Percentiles rank a stretch among this genome's conserved stretches.
These are phyloP conservation scores for Sitobion miscanthi DNA, from an alignment of 1,140 invertebrate genomes.

Conservation along the genomic window DNA sequence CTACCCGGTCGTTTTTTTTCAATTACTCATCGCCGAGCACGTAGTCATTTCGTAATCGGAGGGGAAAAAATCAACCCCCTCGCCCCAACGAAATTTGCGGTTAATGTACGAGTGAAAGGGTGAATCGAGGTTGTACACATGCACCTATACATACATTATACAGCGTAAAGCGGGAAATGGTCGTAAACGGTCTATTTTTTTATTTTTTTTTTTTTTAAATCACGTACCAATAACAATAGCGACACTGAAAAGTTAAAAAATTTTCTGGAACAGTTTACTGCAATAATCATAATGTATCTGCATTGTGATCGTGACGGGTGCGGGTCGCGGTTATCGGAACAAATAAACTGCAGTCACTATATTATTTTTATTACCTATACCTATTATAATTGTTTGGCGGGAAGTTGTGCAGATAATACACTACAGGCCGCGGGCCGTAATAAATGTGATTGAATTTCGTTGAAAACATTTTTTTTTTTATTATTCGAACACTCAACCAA, in stretches of 20 bases:
- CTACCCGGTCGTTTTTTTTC: not conserved
- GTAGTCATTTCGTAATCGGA: not conserved
- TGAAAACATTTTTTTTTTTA: not conserved
- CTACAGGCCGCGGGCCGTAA: not conserved
- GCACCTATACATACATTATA: too few species aligned
- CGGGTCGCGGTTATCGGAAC: not conserved
- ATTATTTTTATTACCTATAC: not conserved
- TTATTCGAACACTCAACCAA: not conserved
- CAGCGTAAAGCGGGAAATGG: not conserved
- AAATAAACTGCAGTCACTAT: too few species aligned
- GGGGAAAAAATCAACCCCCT: not conserved
- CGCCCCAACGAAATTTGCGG: not conserved
- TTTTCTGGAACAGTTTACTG: not conserved
- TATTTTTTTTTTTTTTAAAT: not conserved
- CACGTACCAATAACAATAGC: not conserved
- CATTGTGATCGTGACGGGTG: not conserved
- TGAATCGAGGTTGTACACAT: not conserved
- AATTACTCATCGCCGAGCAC: not conserved
- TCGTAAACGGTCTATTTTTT: not conserved
- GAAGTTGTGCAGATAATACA: too few species aligned
- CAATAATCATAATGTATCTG: not conserved
- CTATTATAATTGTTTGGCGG: not conserved
- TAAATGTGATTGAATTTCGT: not conserved
- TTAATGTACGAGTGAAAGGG: not conserved
- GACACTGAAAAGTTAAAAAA: not conserved